Evolutionary conservation across 1,140 invertebrate species (phyloP).

Genomic region (Magallana gigas): DNA sequence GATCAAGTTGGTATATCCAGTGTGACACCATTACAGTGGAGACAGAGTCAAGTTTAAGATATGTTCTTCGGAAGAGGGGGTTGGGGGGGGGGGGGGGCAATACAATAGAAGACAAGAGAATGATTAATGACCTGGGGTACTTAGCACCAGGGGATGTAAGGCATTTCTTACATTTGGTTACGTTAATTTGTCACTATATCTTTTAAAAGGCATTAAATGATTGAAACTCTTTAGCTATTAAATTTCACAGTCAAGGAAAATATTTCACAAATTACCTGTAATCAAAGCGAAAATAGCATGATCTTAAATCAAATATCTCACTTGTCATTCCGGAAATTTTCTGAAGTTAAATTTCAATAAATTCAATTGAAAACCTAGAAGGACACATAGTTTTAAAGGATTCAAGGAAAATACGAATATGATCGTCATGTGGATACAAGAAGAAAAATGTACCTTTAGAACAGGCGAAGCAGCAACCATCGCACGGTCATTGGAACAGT

Average conservation of each 20-base stretch:
- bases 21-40: not conserved
- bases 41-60: not conserved
- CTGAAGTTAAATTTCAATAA: not conserved
- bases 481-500: conserved; percentile 32
- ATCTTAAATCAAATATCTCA: not conserved
- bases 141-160: not conserved
- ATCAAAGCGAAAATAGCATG: not conserved
- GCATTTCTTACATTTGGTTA: not conserved
- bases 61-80: not conserved
- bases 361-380: not conserved
- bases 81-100: no score
- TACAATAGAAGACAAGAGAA: not conserved
- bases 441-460: not conserved
- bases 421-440: not conserved
- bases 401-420: not conserved
- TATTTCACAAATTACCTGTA: conserved; percentile 10
- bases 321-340: conserved; percentile 2
- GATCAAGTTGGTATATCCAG: not conserved
- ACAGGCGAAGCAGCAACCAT: conserved; percentile 24
- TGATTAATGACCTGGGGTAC: not conserved
- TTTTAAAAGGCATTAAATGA: conserved; percentile 30
- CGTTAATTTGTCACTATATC: conserved; percentile 1
- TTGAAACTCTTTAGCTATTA: conserved; percentile 1
- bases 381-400: not conserved
- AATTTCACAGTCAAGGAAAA: conserved; percentile 1